These are phyloP conservation scores for Sphaerodactylus townsendi DNA, from an alignment of 2,113 vertebrate species.

Conservation along the genomic window DNA sequence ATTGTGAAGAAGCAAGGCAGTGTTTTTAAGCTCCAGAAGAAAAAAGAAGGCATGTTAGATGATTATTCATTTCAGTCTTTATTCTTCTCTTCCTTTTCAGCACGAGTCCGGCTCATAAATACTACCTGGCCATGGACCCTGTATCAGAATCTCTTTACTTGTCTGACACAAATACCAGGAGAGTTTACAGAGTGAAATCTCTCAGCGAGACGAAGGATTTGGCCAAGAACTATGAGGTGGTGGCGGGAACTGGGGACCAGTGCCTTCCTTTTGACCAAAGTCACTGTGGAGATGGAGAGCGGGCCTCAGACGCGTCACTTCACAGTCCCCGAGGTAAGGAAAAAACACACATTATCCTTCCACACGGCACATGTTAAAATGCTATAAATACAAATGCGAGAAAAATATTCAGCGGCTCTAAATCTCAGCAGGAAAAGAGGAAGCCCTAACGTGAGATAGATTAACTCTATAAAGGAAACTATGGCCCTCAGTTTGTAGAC, in stretches of 20 bases:
- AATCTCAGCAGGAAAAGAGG: too few relatives aligned
- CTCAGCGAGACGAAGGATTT: conserved; percentile 91
- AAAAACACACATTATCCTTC: neutral
- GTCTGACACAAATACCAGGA: conserved; percentile 94
- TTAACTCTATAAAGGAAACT: too few relatives aligned
- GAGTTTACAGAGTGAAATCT: conserved; percentile 91
- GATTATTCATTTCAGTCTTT: conserved; percentile 34
- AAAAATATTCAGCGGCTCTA: neutral
- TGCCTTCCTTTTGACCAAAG: conserved; percentile 97
- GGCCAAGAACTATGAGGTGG: conserved; percentile 91
- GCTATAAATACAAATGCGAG: too few relatives aligned
- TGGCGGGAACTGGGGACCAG: conserved; percentile 95
- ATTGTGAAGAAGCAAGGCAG: neutral
- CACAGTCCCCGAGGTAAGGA: conserved; percentile 94
- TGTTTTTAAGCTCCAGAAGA: neutral
- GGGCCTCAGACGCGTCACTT: conserved; percentile 90
- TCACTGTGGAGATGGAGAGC: conserved; percentile 94
- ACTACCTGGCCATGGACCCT: conserved; percentile 95
- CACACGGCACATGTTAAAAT: too few relatives aligned
- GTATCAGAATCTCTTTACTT: conserved; percentile 91
- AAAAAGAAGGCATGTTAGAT: neutral
- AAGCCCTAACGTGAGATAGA: too few relatives aligned
- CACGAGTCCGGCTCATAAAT: conserved; percentile 96
- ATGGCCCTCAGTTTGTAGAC: too few relatives aligned
- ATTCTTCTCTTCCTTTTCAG: conserved; percentile 72